Evolutionary conservation across 2,797 vertebrate species (phyloP).

Genomic region (Lutjanus argentimaculatus): DNA sequence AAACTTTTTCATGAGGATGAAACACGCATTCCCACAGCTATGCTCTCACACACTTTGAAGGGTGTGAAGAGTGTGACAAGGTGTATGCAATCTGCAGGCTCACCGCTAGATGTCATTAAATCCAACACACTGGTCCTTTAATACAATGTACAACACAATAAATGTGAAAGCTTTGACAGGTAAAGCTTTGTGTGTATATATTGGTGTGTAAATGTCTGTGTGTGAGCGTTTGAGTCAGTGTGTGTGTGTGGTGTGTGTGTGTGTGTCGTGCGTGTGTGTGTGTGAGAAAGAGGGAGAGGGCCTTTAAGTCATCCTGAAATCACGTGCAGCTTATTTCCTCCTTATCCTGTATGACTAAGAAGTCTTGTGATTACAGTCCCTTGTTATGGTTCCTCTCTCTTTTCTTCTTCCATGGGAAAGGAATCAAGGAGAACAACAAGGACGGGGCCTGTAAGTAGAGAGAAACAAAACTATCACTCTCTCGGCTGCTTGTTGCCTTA

Average conservation of each 20-base stretch:
- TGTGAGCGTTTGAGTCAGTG: background rate
- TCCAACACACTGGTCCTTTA: too few relatives aligned
- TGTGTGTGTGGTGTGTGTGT: background rate
- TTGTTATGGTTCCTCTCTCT: constrained; percentile 27
- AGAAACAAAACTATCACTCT: constrained; percentile 52
- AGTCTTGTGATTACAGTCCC: constrained; percentile 69
- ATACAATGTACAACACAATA: constrained; percentile 3
- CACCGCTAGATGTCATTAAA: too few relatives aligned
- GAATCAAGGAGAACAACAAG: constrained; percentile 53
- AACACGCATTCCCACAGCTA: too few relatives aligned
- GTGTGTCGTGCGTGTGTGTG: background rate
- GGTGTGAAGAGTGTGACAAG: too few relatives aligned
- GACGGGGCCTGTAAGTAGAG: constrained; percentile 41
- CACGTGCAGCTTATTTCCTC: constrained; percentile 67
- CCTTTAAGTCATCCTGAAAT: constrained; percentile 61
- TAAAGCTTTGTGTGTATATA: constrained; percentile 2
- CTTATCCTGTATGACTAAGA: constrained; percentile 62
- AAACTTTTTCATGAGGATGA: too few relatives aligned
- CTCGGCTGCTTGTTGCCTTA: constrained; percentile 68
- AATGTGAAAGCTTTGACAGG: background rate
- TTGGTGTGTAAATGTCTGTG: background rate
- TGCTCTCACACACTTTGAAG: too few relatives aligned
- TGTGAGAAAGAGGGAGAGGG: background rate
- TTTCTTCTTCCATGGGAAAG: constrained; percentile 4
- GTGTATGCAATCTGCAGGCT: too few relatives aligned